Evolutionary conservation across 2,797 vertebrate species (phyloP).

Genomic region (Chrysocyon brachyurus): DNA sequence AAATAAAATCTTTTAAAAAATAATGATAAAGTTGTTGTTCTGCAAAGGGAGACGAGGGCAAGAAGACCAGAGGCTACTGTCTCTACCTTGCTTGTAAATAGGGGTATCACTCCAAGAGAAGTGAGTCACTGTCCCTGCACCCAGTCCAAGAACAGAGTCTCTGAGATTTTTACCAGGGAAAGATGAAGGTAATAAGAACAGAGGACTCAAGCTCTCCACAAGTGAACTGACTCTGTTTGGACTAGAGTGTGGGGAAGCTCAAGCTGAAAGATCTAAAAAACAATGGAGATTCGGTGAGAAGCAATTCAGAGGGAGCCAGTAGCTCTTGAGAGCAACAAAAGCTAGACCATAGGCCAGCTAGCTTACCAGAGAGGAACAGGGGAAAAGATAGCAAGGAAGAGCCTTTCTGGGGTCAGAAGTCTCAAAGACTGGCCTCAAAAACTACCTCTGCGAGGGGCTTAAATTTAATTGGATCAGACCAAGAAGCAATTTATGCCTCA

Average conservation of each 20-base stretch:
- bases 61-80: not conserved
- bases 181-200: not conserved
- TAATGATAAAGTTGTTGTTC: constrained; percentile 1
- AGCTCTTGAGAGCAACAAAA: not conserved
- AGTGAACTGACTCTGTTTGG: constrained; percentile 5
- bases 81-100: not conserved
- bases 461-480: constrained; percentile 5
- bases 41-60: not conserved
- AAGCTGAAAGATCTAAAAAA: constrained; percentile 43
- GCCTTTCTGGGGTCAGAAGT: not conserved
- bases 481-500: constrained; percentile 31
- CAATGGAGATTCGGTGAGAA: constrained; percentile 18
- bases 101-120: not conserved
- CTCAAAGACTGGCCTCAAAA: constrained; percentile 40
- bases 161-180: not conserved
- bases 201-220: not conserved
- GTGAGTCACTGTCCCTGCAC: not conserved
- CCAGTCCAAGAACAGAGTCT: not conserved
- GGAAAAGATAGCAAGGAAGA: constrained; percentile 17
- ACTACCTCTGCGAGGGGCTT: not conserved
- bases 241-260: constrained; percentile 1
- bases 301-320: not conserved
- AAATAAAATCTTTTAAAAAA: not conserved
- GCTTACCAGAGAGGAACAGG: not conserved
- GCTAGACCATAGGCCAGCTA: not conserved